Percentiles rank a stretch among this genome's conserved stretches.
These are phyloP conservation scores for Charanyca ferruginea DNA, from an alignment of 2,888 invertebrate species.

Conservation along the genomic window DNA sequence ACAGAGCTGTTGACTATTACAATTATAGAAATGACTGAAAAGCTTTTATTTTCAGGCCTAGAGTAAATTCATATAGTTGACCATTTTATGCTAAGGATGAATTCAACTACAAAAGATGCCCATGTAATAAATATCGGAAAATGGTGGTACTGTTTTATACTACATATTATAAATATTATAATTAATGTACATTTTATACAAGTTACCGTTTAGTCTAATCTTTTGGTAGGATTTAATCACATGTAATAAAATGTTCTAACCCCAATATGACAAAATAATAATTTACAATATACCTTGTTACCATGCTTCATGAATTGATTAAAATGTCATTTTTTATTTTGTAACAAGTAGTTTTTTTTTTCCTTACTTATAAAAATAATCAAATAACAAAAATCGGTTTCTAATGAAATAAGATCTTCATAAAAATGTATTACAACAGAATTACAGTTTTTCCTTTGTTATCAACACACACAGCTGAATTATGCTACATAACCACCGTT, in stretches of 20 bases:
- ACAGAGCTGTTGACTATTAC: conserved; percentile 71
- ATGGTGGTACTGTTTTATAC: conserved; percentile 89
- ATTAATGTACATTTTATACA: conserved; percentile 89
- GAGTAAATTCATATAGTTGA: conserved; percentile 83
- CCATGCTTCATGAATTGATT: conserved; percentile 90
- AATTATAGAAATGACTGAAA: conserved; percentile 76
- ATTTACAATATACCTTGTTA: conserved; percentile 90
- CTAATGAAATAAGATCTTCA: not conserved
- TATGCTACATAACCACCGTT: not conserved
- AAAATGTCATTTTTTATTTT: conserved; percentile 91
- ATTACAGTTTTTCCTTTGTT: not conserved
- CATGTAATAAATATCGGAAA: conserved; percentile 74
- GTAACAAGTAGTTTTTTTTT: conserved; percentile 82
- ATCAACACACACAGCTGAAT: not conserved
- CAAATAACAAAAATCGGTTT: conserved; percentile 2
- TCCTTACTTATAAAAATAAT: conserved; percentile 11
- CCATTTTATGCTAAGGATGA: conserved; percentile 83
- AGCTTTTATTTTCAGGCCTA: conserved; percentile 83
- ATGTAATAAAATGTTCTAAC: conserved; percentile 88
- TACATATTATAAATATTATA: conserved; percentile 69
- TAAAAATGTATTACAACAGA: conserved; percentile 7
- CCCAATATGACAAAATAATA: conserved; percentile 85
- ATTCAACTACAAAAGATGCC: conserved; percentile 83
- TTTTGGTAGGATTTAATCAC: conserved; percentile 87
- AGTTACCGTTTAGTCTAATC: conserved; percentile 90